Evolutionary conservation across 1,140 invertebrate genomes (phyloP), one percentile per base, ranked within the genome.

Genomic region (Panagrolaimus sp.): DNA sequence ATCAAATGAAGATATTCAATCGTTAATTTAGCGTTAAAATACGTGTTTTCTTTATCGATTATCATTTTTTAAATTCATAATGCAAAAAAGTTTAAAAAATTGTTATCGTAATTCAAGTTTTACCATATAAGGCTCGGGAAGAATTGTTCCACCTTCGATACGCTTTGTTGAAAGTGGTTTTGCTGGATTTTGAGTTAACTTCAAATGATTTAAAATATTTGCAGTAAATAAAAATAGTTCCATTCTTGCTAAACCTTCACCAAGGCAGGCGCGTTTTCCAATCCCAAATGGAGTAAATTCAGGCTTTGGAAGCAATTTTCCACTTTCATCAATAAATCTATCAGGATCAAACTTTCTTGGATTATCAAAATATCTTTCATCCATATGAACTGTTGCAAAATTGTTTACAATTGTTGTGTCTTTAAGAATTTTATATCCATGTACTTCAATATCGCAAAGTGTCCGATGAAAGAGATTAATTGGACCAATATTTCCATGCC

Each of bases 291-390:
- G 51, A 8, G 20, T 25, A n/a, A 57, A 9, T 57, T 20, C 51
- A 1, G 51, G 13, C 4, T 57, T 20, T 2, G 51, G 4, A 9
- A 25, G 13, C 9, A 57, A 57, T 11, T 20, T 27, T 1, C 51
- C 51, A 25, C 20, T 57, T 23, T n/a, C 51, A 23, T 57, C 51
- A 27, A 57, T 57, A 27, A 57, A 57, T 23, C 51, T n/a, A 20
- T 57, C 51, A 8, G 51, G 51, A 25, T 57, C 20, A 20, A 23
- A 57, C 1, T 20, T n/a, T 25, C 20, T 20, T 0, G 51, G 51
- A 20, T 57, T 27, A 11, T 20, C 20, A 27, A 57, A 57, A 16
- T 57, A 57, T 11, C 51, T 20, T 13, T 57, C n/a, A 57, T 57
- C 51, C 20, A 25, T 25, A 14, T 20, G 11, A 11, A 57, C 27